Evolutionary conservation across 1,140 invertebrate species (phyloP).

Genomic region (Gonatopus flavifemur): DNA sequence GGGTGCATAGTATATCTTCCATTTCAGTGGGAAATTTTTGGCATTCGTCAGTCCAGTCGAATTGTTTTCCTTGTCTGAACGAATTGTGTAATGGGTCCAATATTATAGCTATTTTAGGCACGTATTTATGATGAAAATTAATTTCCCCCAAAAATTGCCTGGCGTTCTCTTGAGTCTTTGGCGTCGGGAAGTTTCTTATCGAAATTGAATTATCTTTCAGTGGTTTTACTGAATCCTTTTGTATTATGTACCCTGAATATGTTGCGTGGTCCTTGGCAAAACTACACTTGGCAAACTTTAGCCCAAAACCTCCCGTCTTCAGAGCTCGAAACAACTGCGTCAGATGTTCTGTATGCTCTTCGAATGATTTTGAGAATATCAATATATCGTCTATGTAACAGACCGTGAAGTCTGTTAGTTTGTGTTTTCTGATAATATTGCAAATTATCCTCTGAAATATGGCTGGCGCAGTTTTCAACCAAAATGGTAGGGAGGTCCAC

Average conservation of each 20-base stretch:
- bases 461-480: neutral
- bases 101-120: neutral
- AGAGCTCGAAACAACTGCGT: neutral
- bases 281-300: neutral
- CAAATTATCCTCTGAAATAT: neutral
- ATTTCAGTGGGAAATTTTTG: neutral
- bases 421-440: neutral
- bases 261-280: neutral
- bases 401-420: neutral
- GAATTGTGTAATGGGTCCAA: neutral
- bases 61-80: neutral
- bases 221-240: too few relatives aligned
- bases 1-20: neutral
- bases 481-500: neutral
- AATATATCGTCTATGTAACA: neutral
- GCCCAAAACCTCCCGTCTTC: neutral
- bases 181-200: too few relatives aligned
- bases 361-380: neutral
- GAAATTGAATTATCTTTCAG: too few relatives aligned
- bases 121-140: neutral
- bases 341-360: neutral
- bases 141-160: neutral
- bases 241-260: too few relatives aligned
- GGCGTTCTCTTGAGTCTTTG: conserved; percentile 13
- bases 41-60: neutral